Evolutionary conservation across 2,113 vertebrate genomes (phyloP).

Genomic region (Pseudopodoces humilis): DNA sequence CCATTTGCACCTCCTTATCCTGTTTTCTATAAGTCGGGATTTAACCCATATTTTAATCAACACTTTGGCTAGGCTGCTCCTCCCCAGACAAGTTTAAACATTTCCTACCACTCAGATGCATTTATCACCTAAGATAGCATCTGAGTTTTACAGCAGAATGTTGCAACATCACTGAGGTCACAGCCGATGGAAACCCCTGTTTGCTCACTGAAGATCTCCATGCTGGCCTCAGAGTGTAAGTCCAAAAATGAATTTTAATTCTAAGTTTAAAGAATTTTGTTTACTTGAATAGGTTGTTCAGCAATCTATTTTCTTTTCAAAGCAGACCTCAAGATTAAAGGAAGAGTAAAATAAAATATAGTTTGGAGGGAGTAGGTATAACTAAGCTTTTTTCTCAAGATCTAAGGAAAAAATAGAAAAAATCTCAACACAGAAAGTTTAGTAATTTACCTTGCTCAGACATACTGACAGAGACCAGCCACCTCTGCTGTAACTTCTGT

Average conservation of each 20-base stretch:
- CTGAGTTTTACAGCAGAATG: not conserved
- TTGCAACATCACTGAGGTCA: not conserved
- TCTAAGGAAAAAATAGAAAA: not conserved
- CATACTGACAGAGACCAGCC: not conserved
- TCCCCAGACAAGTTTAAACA: not conserved
- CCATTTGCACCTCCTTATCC: not conserved
- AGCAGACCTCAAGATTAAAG: not conserved
- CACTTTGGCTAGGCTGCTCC: not conserved
- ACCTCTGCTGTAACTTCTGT: not conserved
- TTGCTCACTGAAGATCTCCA: not conserved
- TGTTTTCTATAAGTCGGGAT: not conserved
- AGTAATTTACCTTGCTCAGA: not conserved
- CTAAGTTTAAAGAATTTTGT: not conserved
- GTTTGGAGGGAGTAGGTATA: not conserved
- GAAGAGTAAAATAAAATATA: not conserved
- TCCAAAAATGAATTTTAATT: not conserved
- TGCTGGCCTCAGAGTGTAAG: not conserved
- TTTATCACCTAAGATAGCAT: not conserved
- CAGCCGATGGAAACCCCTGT: not conserved
- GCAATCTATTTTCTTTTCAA: not conserved
- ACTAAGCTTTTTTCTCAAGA: not conserved
- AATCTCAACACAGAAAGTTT: not conserved
- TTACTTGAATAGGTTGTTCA: not conserved
- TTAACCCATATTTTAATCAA: not conserved
- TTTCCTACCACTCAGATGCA: not conserved